Evolutionary conservation across 2,888 invertebrate species (phyloP), one percentile per base, ranked within the genome.

Genomic region (Syritta pipiens): DNA sequence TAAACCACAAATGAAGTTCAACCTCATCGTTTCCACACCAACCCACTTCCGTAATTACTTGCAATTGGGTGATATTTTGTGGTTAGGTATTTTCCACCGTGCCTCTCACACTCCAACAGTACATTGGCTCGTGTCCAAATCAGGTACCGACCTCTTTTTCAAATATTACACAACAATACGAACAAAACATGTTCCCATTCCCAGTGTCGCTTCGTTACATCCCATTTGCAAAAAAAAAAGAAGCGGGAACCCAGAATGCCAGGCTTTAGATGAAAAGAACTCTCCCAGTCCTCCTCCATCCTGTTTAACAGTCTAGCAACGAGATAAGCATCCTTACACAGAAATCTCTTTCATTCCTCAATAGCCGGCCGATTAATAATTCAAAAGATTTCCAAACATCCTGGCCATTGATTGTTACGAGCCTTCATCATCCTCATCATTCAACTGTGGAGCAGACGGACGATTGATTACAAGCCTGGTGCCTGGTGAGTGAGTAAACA

Each of bases 351-450:
- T 74, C 55, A 74, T 48, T 68, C 49, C 51, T 79, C 60, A 68
- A 74, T 49, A 79, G 62, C 37, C 57, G 57, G 67, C 57, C 51
- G 62, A 67, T 79, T 55, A 79, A 74, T 74, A 62, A 74, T 79
- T 67, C 51, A 79, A 57, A 60, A 3, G 35, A 62, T 62, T 62
- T 51, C 62, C 55, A 74, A 48, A 68, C 62, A 74, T 67, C 55
- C 57, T 49, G 26, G 57, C 62, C 74, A 79, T 74, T 79, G 67
- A 74, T 67, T 68, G 67, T 60, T 67, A 60, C 22, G 62, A 35
- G 44, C 17, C 24, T 68, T 60, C 74, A 79, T 65, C 79, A 44
- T 44, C 28, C 57, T 55, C 69, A 53, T 62, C 55, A 48, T 71
- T 72, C 72, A 65, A 26, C 32, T 22, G 35, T 35, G 40, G 26